Evolutionary conservation across 1,140 invertebrate genomes (phyloP).

Genomic region (Drosophila bocki): DNA sequence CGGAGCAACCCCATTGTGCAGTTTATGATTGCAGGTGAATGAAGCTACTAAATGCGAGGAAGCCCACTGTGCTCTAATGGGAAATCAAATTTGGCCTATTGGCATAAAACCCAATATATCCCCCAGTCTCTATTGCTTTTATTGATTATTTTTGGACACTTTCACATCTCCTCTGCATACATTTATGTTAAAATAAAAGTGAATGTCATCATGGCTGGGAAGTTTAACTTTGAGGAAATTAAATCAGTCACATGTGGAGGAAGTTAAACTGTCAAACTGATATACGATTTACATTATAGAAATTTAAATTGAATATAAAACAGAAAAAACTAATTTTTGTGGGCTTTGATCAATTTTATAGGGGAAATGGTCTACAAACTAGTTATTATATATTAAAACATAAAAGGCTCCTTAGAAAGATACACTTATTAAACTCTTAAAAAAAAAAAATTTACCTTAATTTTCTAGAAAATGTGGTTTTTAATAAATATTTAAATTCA

Average conservation of each 20-base stretch:
- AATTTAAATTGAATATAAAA: slow-evolving; percentile 4
- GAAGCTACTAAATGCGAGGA: slow-evolving; percentile 48
- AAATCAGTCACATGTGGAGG: slow-evolving; percentile 21
- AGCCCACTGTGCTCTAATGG: slow-evolving; percentile 53
- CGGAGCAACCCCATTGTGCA: slow-evolving; percentile 59
- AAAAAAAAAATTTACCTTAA: background rate
- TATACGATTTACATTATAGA: slow-evolving; percentile 2
- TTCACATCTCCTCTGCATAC: slow-evolving; percentile 12
- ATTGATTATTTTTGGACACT: slow-evolving; percentile 57
- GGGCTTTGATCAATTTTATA: background rate
- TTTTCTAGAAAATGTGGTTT: background rate
- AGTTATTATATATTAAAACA: background rate
- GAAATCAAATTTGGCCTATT: slow-evolving; percentile 49
- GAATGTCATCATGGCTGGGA: slow-evolving; percentile 1
- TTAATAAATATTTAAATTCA: background rate
- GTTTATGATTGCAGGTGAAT: slow-evolving; percentile 60
- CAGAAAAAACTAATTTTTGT: background rate
- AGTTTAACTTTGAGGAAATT: slow-evolving; percentile 30
- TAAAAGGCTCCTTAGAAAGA: no score
- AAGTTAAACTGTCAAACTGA: slow-evolving; percentile 26
- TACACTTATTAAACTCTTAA: no score
- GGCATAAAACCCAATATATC: slow-evolving; percentile 30
- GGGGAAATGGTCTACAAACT: background rate
- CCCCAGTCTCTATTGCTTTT: slow-evolving; percentile 20
- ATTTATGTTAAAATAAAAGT: slow-evolving; percentile 24